A percentile compares a stretch with the other conserved stretches of the same genome.
Conservation (phyloP, 1,140 invertebrate species). For the Bombus pascuorum region DNA sequence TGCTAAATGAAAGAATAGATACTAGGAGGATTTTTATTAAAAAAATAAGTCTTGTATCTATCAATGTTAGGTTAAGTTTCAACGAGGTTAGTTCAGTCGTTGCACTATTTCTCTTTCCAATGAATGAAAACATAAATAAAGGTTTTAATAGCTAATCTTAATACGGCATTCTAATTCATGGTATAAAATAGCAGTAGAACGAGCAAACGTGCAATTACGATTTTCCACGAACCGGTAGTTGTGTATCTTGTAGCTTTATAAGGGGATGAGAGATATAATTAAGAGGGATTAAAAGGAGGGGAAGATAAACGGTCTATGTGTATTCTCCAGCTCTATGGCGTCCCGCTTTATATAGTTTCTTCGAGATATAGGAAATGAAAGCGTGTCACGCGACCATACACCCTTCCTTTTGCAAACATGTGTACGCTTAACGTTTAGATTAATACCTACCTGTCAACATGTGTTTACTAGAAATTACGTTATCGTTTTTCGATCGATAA, state of each 20-base stretch:
- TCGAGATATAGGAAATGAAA: slow-evolving; percentile 27
- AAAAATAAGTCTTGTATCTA: not conserved
- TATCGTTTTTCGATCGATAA: not conserved
- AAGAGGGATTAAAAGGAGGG: slow-evolving; percentile 24
- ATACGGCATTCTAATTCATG: not conserved
- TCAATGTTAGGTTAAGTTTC: not conserved
- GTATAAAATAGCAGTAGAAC: not conserved
- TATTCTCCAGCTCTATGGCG: not conserved
- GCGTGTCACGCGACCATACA: slow-evolving; percentile 11
- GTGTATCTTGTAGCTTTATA: slow-evolving; percentile 5
- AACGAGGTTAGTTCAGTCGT: not conserved
- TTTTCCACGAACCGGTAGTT: not conserved
- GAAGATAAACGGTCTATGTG: not conserved
- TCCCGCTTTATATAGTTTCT: not conserved
- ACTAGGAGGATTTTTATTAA: no score
- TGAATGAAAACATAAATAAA: not conserved
- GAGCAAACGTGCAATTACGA: slow-evolving; percentile 16
- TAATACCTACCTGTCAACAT: not conserved
- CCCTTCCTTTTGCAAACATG: not conserved
- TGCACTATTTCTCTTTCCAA: not conserved
- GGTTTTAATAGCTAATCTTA: not conserved
- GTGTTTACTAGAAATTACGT: not conserved
- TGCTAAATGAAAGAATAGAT: no score
- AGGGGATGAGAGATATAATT: slow-evolving; percentile 17
- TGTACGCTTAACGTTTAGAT: not conserved